Evolutionary conservation across 2,797 vertebrate species (phyloP), one percentile per base, ranked within the genome.

Genomic region (Myotis vivesi): DNA sequence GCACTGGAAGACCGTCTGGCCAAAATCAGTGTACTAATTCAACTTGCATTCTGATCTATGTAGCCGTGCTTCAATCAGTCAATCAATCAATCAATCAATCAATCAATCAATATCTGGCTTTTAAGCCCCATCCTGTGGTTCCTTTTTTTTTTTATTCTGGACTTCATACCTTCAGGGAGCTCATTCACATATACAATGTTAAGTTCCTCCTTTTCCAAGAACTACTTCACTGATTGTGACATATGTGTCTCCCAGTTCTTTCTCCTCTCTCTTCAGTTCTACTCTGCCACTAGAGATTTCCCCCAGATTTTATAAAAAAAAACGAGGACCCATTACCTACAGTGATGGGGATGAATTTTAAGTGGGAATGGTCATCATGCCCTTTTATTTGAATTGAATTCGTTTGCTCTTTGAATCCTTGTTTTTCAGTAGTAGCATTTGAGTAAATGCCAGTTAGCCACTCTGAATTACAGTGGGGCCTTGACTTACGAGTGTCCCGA

Each of bases 371-470:
- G 16, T 55, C 12, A 87, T 30, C 23, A 76, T 62, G 71, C 30
- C n/a, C 93, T 90, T 95, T 73, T 51, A 88, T 80, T 92, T 91
- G 92, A 83, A 88, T 75, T 33, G 41, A 91, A 91, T 64, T 64
- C 73, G 92, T 90, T 87, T 93, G 59, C 71, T 91, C 87, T 89
- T 15, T 6, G 38, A 94, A 94, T 95, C 20, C 38, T 5, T 1
- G 57, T 92, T 94, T 94, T 94, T 76, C n/a, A 68, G 59, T 84
- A 84, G 75, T 62, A 84, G 17, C 92, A 80, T 86, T 92, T 66
- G 79, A 87, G 69, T 79, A 76, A 92, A 92, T 36, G 6, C 30
- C 28, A 51, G 46, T 51, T 6, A 41, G 38, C 28, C 28, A 44
- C 6, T 87, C 44, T 82, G 59, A 82, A 82, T 46, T 38, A 5